A percentile compares a stretch with the other conserved stretches of the same genome.
These are phyloP conservation scores for Garrulus glandarius DNA, from an alignment of 2,797 vertebrate genomes.

Conservation along the genomic window DNA sequence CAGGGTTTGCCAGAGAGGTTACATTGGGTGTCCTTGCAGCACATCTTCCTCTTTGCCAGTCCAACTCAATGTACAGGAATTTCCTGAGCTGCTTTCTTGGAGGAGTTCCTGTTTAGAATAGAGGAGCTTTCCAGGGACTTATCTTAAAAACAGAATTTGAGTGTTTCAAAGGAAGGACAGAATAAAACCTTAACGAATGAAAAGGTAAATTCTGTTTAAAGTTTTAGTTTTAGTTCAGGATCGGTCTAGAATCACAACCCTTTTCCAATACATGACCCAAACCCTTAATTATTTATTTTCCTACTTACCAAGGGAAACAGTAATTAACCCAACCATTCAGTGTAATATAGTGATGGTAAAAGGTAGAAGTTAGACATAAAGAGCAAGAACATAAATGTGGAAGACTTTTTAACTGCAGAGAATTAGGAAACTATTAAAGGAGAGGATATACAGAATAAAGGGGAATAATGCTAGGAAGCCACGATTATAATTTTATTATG, in stretches of 20 bases:
- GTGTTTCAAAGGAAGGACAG: background rate
- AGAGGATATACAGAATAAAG: background rate
- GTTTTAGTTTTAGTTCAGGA: background rate
- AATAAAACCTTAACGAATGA: background rate
- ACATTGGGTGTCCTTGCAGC: background rate
- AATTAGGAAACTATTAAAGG: slow-evolving; percentile 11
- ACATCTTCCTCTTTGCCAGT: background rate
- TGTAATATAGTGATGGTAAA: background rate
- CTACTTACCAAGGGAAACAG: background rate
- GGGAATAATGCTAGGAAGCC: background rate
- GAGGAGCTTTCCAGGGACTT: background rate
- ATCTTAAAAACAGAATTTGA: background rate
- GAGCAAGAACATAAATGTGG: background rate
- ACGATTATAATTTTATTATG: background rate
- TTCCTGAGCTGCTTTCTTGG: background rate
- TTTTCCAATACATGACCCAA: background rate
- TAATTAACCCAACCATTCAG: background rate
- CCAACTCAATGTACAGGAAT: background rate
- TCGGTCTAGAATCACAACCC: background rate
- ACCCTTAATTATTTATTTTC: background rate
- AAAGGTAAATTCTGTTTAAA: background rate
- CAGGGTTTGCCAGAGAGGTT: background rate
- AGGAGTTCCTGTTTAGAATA: background rate
- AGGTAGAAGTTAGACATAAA: background rate
- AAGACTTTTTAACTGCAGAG: background rate